phyloP scores from a whole-genome alignment of 2,888 invertebrate species.

The Dromius quadrimaculatus region DNA sequence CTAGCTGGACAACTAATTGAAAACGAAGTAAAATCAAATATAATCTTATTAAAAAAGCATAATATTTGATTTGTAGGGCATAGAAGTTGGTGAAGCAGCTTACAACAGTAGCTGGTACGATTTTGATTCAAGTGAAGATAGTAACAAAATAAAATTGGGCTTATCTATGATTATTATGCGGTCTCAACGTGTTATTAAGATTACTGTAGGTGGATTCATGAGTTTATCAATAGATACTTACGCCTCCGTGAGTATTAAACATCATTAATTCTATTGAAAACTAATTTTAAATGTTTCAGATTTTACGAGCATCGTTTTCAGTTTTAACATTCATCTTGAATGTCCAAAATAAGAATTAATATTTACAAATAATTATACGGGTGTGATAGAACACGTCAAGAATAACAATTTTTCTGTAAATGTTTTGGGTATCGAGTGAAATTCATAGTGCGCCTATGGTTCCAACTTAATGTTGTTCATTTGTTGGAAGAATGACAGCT shows the following conservation, averaged over 20 bases:
- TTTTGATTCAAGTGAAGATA: neutral
- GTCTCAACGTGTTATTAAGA: neutral
- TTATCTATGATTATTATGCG: neutral
- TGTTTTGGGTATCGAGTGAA: too few species aligned
- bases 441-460: too few species aligned
- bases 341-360: neutral
- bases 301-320: neutral
- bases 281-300: neutral
- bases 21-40: too few species aligned
- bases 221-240: neutral
- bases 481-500: too few species aligned
- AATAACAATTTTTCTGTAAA: too few species aligned
- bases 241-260: neutral
- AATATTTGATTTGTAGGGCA: neutral
- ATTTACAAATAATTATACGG: too few species aligned
- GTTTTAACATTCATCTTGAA: neutral
- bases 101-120: neutral
- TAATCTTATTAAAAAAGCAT: neutral
- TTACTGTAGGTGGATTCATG: slow-evolving; percentile 4
- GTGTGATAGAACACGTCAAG: too few species aligned
- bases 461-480: too few species aligned
- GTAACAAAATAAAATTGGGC: neutral
- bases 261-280: neutral
- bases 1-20: too few species aligned
- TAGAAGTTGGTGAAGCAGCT: neutral